Conservation (phyloP, 2,888 invertebrate genomes). For the Synanthedon tipuliformis region DNA sequence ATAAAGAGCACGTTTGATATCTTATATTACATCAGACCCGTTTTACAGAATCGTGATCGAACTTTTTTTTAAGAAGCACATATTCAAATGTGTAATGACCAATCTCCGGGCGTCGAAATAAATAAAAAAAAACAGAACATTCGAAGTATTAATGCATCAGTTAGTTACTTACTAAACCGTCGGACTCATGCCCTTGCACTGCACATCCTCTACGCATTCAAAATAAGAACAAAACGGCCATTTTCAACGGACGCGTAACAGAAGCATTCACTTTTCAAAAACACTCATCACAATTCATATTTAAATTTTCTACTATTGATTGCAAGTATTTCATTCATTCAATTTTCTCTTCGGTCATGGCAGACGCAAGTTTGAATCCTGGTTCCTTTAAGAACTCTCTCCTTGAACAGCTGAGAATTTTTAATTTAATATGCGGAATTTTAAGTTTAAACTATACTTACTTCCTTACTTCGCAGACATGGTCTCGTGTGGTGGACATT, state of each 20-base stretch:
- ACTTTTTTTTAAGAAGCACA: constrained; percentile 58
- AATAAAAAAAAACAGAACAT: constrained; percentile 46
- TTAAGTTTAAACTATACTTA: no score
- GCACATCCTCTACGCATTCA: constrained; percentile 65
- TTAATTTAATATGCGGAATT: background rate
- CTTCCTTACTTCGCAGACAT: no score
- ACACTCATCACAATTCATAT: constrained; percentile 42
- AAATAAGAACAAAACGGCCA: constrained; percentile 62
- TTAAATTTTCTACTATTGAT: constrained; percentile 12
- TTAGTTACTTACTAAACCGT: constrained; percentile 53
- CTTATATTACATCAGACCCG: constrained; percentile 51
- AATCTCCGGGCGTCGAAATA: constrained; percentile 57
- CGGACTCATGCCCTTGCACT: constrained; percentile 61
- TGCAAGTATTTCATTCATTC: background rate
- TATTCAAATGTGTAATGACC: constrained; percentile 69
- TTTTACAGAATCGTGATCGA: constrained; percentile 60
- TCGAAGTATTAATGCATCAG: constrained; percentile 66
- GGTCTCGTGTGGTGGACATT: no score
- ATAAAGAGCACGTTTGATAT: constrained; percentile 61
- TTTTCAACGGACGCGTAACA: constrained; percentile 58
- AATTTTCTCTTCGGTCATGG: background rate
- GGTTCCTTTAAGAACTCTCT: background rate
- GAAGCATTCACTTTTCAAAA: constrained; percentile 43
- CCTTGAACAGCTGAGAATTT: background rate
- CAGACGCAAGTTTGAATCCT: no score